Percentiles rank a stretch among this genome's conserved stretches.
These are phyloP conservation scores for Conops quadrifasciatus DNA, from an alignment of 2,888 invertebrate genomes.

Conservation along the genomic window DNA sequence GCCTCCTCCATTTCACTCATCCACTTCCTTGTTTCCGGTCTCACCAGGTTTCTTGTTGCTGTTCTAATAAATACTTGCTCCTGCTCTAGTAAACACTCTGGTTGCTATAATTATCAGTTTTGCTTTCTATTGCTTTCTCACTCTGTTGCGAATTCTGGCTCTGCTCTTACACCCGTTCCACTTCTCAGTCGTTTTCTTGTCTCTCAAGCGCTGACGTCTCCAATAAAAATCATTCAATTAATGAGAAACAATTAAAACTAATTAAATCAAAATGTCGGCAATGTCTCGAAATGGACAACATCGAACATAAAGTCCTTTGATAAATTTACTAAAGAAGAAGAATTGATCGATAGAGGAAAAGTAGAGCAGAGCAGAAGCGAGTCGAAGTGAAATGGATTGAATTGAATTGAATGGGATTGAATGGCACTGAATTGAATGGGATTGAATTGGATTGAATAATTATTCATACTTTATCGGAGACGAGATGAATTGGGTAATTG, in stretches of 20 bases:
- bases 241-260: conserved; percentile 33
- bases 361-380: no score
- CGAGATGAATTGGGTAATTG: not conserved
- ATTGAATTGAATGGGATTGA: conserved; percentile 45
- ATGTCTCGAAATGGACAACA: conserved; percentile 14
- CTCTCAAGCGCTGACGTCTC: not conserved
- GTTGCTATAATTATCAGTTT: no score
- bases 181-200: not conserved
- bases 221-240: conserved; percentile 29
- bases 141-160: not conserved
- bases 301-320: conserved; percentile 15
- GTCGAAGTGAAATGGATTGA: not conserved
- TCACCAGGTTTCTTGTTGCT: no score
- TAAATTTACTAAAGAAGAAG: conserved; percentile 5
- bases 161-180: not conserved
- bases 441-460: conserved; percentile 21
- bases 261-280: conserved; percentile 31
- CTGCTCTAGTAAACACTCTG: no score
- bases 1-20: not conserved
- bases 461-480: not conserved
- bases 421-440: conserved; percentile 44
- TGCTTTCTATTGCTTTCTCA: no score
- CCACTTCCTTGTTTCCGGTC: not conserved
- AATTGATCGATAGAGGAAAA: no score
- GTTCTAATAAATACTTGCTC: no score